Evolutionary conservation across 2,797 vertebrate genomes (phyloP), one percentile per base, ranked within the genome.

Genomic region (Anguilla obscura): DNA sequence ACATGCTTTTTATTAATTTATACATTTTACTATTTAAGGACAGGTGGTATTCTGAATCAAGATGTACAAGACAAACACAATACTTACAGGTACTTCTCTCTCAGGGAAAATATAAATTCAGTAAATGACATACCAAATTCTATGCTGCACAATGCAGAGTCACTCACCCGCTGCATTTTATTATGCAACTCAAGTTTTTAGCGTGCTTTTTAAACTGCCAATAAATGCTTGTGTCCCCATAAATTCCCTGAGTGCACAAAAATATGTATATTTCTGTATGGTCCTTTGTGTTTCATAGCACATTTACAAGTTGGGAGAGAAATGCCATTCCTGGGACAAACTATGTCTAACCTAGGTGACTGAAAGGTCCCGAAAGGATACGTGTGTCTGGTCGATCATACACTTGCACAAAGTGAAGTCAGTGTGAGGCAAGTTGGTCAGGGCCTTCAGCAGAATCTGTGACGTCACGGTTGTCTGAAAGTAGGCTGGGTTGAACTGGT

Each of bases 321-420:
- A 71, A 71, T 27, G n/a, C 60, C 60, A 63, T 3, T 33, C 7
- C 69, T 10, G 24, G 30, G 9, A 27, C 24, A 10, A 14, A 63
- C 60, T 63, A 21, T 21, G 60, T 63, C 18, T 21, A 21, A 2
- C 30, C 30, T 36, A 10, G 74, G 14, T 40, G 36, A 4, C 33
- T 45, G 83, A 71, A 85, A 58, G 45, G 40, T 50, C 21, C 90
- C 92, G 88, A 92, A 95, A 96, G 96, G 97, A 98, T 99, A 98
- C 98, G 9, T 98, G 98, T 1, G 97, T 96, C 91, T 98, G 97
- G 93, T 99, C 97, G 0, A 99, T 99, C 98, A 99, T 98, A 89
- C 98, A 99, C 91, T 99, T 99, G 96, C 98, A 99, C 50, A 99
- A 96, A 0, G 98, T 99, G 94, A 99, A 99, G 95, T 99, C 98